These are phyloP conservation scores for Uloborus diversus DNA, from an alignment of 1,140 invertebrate species.

Conservation along the genomic window DNA sequence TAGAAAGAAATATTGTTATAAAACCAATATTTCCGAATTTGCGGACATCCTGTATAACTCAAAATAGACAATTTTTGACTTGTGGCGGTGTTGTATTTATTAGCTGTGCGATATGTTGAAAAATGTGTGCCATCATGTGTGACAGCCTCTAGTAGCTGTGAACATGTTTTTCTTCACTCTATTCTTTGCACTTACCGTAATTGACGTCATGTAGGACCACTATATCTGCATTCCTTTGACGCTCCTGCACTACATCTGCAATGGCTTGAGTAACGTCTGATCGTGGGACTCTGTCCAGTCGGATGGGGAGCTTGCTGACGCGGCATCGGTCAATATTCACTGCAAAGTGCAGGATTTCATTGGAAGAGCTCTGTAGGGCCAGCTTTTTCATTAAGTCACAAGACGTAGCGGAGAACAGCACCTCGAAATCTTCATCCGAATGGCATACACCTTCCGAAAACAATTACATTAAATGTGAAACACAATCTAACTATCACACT, in stretches of 20 bases:
- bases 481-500: too few species aligned
- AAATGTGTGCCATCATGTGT: too few species aligned
- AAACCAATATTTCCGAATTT: too few species aligned
- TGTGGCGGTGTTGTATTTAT: too few species aligned
- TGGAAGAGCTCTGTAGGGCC: background rate
- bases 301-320: background rate
- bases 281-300: background rate
- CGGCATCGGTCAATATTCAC: slow-evolving; percentile 30
- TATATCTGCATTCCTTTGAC: slow-evolving; percentile 12
- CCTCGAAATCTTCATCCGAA: slow-evolving; percentile 16
- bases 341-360: slow-evolving; percentile 17
- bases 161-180: too few species aligned
- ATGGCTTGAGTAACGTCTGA: slow-evolving; percentile 25
- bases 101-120: too few species aligned
- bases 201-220: slow-evolving; percentile 24
- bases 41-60: too few species aligned
- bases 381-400: slow-evolving; percentile 1
- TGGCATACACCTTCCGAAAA: slow-evolving; percentile 15
- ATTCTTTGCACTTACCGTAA: slow-evolving; percentile 18
- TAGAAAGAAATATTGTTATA: too few species aligned
- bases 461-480: background rate
- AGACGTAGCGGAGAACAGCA: slow-evolving; percentile 35
- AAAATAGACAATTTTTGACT: too few species aligned
- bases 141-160: too few species aligned
- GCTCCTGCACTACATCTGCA: slow-evolving; percentile 1